These are phyloP conservation scores for Irena cyanogastra DNA, from an alignment of 2,113 vertebrate species.

Conservation along the genomic window DNA sequence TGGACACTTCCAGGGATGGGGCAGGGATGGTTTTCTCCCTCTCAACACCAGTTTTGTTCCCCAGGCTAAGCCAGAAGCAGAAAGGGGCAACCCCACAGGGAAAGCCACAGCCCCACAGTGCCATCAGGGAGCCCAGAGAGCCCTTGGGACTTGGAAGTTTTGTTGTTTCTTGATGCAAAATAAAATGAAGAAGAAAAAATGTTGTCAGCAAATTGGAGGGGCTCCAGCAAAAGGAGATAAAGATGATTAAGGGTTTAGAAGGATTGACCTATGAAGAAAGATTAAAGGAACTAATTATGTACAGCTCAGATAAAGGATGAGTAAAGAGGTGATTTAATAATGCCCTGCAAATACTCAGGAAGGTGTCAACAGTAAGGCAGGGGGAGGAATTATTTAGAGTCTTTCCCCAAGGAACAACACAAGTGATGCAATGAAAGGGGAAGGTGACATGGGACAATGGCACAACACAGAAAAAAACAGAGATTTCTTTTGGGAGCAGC, in stretches of 20 bases:
- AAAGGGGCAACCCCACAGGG: not conserved
- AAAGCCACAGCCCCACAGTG: not conserved
- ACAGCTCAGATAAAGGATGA: constrained; percentile 67
- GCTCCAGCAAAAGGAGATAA: constrained; percentile 57
- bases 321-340: constrained; percentile 68
- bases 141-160: not conserved
- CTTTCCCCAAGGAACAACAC: not conserved
- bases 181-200: not conserved
- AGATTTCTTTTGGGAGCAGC: not conserved
- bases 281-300: constrained; percentile 71
- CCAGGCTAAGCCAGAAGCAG: not conserved
- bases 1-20: not conserved
- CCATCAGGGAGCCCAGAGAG: not conserved
- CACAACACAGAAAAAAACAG: not conserved
- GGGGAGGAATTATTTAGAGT: constrained; percentile 28
- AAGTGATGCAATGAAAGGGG: not conserved
- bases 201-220: constrained; percentile 39
- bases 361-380: constrained; percentile 34
- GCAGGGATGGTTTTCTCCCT: not conserved
- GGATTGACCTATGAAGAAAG: constrained; percentile 69
- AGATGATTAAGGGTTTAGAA: constrained; percentile 65
- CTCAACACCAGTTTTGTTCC: not conserved
- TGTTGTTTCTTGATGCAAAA: constrained; percentile 15
- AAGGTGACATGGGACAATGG: not conserved
- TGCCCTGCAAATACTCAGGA: constrained; percentile 34